Evolutionary conservation across 2,113 vertebrate genomes (phyloP), one percentile per base, ranked within the genome.

Genomic region (Tragelaphus strepsiceros): DNA sequence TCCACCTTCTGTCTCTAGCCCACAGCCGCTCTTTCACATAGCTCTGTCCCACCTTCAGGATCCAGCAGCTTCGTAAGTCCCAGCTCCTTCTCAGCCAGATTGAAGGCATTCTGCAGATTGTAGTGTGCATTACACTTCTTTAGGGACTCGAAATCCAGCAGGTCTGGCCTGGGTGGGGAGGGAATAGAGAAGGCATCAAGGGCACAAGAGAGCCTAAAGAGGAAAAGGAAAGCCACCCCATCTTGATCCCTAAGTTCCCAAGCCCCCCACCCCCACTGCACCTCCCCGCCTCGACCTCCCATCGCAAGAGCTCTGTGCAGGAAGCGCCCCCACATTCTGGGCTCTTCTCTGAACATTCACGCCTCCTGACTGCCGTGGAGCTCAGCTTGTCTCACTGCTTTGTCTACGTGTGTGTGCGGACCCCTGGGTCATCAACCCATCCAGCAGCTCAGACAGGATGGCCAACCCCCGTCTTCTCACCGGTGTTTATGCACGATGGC

Each of bases 401-500:
- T 3, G 5, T 15, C n/a, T 30, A 5, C 22, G 0, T 2, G 21
- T 5, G 10, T 22, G 5, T 10, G 1, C 11, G 6, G 7, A 0
- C 35, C 35, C 10, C 30, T 24, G 32, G 90, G 71, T 46, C 88
- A 2, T 4, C 10, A 14, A 32, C 39, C 46, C 8, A 1, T 7
- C 81, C 14, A 0, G 35, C 24, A 14, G 53, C 32, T 26, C 32
- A 0, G 22, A 21, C 3, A 0, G 26, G 54, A 53, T 46, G 2
- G 7, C 54, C 2, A 3, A 21, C 26, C 61, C 77, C 30, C 0
- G 0, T 5, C 54, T 59, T 30, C 98, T 97, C 64, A 99, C 99
- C 99, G 99, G 99, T 99, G 99, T 98, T 99, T 99, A 97, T 99
- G 99, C 49, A 99, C 99, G 0, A 99, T 99, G 97, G 99, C 99